Conservation (phyloP, 1,140 invertebrate genomes). For the Drosophila parvula region DNA sequence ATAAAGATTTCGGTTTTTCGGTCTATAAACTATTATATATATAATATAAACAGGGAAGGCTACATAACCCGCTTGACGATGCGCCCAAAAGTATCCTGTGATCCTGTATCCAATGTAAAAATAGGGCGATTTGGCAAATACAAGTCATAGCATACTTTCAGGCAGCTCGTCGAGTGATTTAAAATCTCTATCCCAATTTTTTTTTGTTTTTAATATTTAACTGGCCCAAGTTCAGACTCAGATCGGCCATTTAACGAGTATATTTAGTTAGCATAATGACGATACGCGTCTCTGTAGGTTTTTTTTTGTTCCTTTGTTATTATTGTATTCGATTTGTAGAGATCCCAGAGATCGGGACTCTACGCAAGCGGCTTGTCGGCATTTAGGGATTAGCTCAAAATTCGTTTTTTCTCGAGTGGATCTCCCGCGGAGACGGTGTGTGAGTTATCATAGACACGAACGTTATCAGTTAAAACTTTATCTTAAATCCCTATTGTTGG, state of each 20-base stretch:
- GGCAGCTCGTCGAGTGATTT: background rate
- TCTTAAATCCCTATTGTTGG: constrained; percentile 81
- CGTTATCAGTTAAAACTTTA: constrained; percentile 60
- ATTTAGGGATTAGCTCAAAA: constrained; percentile 44
- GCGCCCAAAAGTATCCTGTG: background rate
- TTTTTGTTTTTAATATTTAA: background rate
- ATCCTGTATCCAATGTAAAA: constrained; percentile 2
- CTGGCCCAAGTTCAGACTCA: constrained; percentile 23
- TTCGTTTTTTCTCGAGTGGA: constrained; percentile 50
- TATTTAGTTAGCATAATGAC: constrained; percentile 9
- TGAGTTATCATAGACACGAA: constrained; percentile 47
- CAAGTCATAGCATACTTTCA: background rate
- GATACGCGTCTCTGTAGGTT: constrained; percentile 22
- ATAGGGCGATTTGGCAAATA: constrained; percentile 1
- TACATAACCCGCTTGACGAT: background rate
- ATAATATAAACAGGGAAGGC: constrained; percentile 22
- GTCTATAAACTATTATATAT: constrained; percentile 41
- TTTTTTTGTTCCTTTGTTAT: constrained; percentile 42
- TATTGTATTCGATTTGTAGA: constrained; percentile 69
- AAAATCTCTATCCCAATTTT: background rate
- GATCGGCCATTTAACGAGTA: constrained; percentile 12
- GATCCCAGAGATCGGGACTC: constrained; percentile 31
- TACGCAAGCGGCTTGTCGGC: constrained; percentile 55
- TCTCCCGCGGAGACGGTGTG: constrained; percentile 11
- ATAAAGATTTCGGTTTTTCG: constrained; percentile 49